phyloP scores from a whole-genome alignment of 2,797 vertebrate species.

The Odontamblyopus rebecca region DNA sequence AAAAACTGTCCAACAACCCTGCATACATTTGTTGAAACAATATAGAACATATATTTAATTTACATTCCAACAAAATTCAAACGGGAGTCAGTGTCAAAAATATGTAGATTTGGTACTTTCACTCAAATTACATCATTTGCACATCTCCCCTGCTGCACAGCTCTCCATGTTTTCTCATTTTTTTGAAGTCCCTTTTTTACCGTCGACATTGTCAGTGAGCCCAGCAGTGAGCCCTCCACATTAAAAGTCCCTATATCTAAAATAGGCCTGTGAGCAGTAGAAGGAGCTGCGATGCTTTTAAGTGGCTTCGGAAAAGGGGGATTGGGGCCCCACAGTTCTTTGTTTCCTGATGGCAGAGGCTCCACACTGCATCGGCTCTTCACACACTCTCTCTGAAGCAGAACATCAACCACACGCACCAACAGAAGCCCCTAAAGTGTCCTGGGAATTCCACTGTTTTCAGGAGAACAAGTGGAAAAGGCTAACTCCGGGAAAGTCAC shows the following conservation, averaged over 20 bases:
- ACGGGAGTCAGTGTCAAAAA: constrained; percentile 14
- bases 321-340: constrained; percentile 70
- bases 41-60: constrained; percentile 13
- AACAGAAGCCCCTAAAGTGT: constrained; percentile 64
- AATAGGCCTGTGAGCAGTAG: constrained; percentile 76
- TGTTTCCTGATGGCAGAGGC: constrained; percentile 74
- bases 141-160: constrained; percentile 27
- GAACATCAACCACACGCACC: constrained; percentile 75
- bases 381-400: constrained; percentile 76
- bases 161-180: constrained; percentile 58
- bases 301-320: constrained; percentile 71
- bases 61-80: constrained; percentile 28
- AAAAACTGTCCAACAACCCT: not conserved
- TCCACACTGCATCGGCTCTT: constrained; percentile 72
- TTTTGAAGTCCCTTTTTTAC: constrained; percentile 59
- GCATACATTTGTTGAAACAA: constrained; percentile 25
- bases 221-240: constrained; percentile 70
- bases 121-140: constrained; percentile 52
- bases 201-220: constrained; percentile 63
- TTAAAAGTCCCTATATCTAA: constrained; percentile 74
- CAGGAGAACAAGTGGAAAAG: constrained; percentile 68
- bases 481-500: constrained; percentile 65
- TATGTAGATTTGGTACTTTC: constrained; percentile 39
- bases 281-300: constrained; percentile 73
- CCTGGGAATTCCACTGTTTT: constrained; percentile 75